Base-by-base conservation (phyloP, 2,888 invertebrate species). In the Lamellibrachia columna region DNA sequence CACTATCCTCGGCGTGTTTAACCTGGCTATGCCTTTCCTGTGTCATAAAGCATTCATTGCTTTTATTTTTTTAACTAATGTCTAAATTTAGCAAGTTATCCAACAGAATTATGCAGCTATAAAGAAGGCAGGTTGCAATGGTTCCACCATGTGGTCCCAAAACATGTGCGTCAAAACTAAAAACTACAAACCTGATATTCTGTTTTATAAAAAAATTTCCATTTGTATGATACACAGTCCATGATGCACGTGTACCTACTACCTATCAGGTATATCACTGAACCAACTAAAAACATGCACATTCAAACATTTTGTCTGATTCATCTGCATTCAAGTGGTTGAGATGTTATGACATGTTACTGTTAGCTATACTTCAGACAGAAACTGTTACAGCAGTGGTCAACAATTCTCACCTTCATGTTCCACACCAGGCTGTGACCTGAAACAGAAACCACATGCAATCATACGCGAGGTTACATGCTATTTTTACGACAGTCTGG, bases 381-480 rank as follows among this genome's bases (percentile, higher is more conserved):
- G 15, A 6, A 15, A 75, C 22, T 75, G 75, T 75, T 6, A 75
- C 40, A 6, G 22, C 22, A 75, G n/a, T 22, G 75, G 40, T 40
- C 40, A 40, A 40, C 40, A 91, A 92, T 75, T 40, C 91, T 92
- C 91, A 94, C 94, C 94, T 94, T 99, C 98, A 96, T 99, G 99
- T 96, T 99, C 99, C 53, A 98, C 97, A 92, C 98, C 98, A 6
- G 99, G 98, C 91, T 97, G 97, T 9, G 99, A 97, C 93, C 97
- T 97, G 94, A 22, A 92, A 96, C 95, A 94, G 90, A 93, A 92
- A 94, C 92, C 94, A 94, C 90, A 91, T 52, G 90, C 9, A 9
- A 28, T 4, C 7, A 15, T 90, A 90, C 55, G 53, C 75, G 8
- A 52, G 8, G 40, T 40, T 40, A 40, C 40, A 40, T 92, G 4